Percentiles rank a stretch among this genome's conserved stretches.
Evolutionary conservation across 2,113 vertebrate species (phyloP).

Genomic region (Protobothrops mucrosquamatus): DNA sequence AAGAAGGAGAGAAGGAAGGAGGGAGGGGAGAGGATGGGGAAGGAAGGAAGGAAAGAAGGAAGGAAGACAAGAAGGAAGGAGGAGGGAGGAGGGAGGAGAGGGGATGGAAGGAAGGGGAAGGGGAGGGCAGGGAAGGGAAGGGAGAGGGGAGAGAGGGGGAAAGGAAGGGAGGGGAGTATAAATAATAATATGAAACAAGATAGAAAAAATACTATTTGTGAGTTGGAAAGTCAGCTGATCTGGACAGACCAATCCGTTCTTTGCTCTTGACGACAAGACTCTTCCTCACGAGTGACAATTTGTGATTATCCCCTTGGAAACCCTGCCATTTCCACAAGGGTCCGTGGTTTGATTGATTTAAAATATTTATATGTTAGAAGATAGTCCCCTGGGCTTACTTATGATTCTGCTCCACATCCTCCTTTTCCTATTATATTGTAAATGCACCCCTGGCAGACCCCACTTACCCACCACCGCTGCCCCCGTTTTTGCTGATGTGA

Average conservation of each 20-base stretch:
- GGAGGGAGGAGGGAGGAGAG: too few relatives aligned
- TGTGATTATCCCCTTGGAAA: background rate
- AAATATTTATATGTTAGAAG: background rate
- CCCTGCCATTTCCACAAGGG: background rate
- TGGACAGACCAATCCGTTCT: background rate
- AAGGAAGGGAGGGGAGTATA: background rate
- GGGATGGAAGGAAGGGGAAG: too few relatives aligned
- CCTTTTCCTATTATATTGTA: background rate
- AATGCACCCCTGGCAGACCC: background rate
- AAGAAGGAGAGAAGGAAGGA: background rate
- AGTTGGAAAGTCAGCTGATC: background rate
- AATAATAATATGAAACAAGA: background rate
- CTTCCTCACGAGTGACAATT: background rate
- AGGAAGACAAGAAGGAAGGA: too few relatives aligned
- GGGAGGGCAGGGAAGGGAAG: background rate
- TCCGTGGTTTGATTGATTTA: too few relatives aligned
- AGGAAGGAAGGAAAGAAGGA: too few relatives aligned
- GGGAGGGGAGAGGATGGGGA: too few relatives aligned
- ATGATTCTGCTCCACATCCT: background rate
- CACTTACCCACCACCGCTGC: conserved; percentile 88
- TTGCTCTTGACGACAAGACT: background rate
- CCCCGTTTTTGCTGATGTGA: conserved; percentile 90
- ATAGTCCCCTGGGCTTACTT: background rate
- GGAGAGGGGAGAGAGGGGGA: background rate
- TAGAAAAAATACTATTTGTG: background rate